Evolutionary conservation across 2,797 vertebrate genomes (phyloP), one percentile per base, ranked within the genome.

Genomic region (Darevskia mixta): DNA sequence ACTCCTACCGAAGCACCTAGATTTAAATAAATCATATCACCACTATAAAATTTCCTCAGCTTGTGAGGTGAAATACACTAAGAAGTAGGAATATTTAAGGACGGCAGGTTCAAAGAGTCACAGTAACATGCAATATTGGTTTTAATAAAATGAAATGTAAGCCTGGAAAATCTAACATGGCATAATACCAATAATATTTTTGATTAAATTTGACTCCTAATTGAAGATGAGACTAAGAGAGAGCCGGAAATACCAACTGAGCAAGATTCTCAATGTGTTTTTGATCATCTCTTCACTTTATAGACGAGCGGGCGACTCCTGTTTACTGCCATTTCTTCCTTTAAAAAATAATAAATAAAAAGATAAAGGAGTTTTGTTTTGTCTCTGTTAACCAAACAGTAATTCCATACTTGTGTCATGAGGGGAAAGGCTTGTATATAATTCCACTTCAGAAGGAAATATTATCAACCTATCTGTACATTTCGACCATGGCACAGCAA

Each of bases 181-280:
- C 29, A 90, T 27, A 41, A 29, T 91, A 82, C 83, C 90, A 94
- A 92, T 91, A 90, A 88, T 84, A 32, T 91, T 92, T 1, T 90
- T 91, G 86, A 88, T 94, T 88, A 82, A 58, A 93, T 90, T 93
- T 93, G 27, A 69, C 20, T 93, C 45, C 66, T 93, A 92, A 93
- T 86, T 94, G 90, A 90, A 91, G 87, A 90, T 79, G 82, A 94
- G 88, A 95, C 92, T 82, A 95, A 93, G 88, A 91, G 87, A 94
- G 91, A 86, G 84, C 76, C 93, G 84, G 81, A 92, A 92, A 94
- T 90, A 81, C 90, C 91, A 94, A 77, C 91, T 94, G 91, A 93
- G 77, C 79, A 87, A 17, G 23, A 79, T 91, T 95, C 92, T 87
- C 55, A 90, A 58, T 92, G 82, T 93, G 67, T 3, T 90, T 95